phyloP scores from a whole-genome alignment of 2,888 invertebrate genomes.

The Leuctra nigra region DNA sequence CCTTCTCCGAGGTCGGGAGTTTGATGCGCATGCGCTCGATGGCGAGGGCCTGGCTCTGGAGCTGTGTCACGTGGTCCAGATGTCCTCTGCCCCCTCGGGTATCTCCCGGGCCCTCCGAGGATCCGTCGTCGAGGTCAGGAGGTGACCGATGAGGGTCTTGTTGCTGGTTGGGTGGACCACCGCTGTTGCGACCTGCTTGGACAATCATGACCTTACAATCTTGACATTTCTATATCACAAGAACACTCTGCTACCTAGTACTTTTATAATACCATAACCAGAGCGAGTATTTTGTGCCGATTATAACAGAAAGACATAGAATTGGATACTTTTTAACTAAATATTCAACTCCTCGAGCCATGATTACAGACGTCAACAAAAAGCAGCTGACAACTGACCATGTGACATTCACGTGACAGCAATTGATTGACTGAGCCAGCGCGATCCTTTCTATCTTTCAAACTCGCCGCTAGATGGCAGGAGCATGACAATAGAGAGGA shows the following conservation, averaged over 20 bases:
- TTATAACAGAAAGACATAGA: neutral
- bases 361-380: neutral
- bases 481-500: no score
- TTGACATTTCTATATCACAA: no score
- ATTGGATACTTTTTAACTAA: neutral
- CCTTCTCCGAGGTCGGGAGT: conserved; percentile 24
- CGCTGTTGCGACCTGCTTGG: conserved; percentile 40
- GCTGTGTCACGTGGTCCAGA: conserved; percentile 44
- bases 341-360: neutral
- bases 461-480: no score
- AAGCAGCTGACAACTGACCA: no score
- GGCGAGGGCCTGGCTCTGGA: conserved; percentile 43
- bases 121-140: conserved; percentile 43
- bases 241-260: no score
- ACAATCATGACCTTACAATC: neutral
- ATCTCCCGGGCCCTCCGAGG: conserved; percentile 46
- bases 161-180: conserved; percentile 32
- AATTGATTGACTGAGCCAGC: no score
- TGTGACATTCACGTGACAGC: no score
- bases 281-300: neutral
- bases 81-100: conserved; percentile 47
- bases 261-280: neutral
- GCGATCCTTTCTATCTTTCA: no score
- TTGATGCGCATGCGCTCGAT: conserved; percentile 40
- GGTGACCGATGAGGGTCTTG: conserved; percentile 42